Evolutionary conservation across 1,140 invertebrate species (phyloP), one percentile per base, ranked within the genome.

Genomic region (Zophobas morio): DNA sequence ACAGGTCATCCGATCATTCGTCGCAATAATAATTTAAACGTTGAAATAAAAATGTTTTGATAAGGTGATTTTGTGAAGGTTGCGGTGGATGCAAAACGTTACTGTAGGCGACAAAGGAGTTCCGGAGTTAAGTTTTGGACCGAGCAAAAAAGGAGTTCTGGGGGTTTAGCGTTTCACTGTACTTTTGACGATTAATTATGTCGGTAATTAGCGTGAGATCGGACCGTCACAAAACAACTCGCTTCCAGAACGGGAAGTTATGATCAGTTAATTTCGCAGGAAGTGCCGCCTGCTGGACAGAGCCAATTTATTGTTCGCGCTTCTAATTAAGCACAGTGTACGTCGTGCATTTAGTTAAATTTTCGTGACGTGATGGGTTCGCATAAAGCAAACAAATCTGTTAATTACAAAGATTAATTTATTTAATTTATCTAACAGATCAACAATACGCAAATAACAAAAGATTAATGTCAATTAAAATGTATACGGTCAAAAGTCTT

Each of bases 371-470:
- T 66, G 32, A 70, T 51, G 56, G 39, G 20, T 20, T 20, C 57
- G 56, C 20, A 34, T 63, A 56, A 76, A 76, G 66, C 36, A 75
- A 79, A 79, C 66, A 79, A 76, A 72, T 54, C 40, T n/a, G 57
- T 80, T 82, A 81, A 81, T 82, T 82, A 83, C 80, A 83, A 83
- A 83, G 77, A 80, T 79, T 83, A 79, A 83, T 83, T 83, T 83
- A 83, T 81, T 82, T 79, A 75, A 79, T 74, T 78, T 81, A 78
- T 81, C 82, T 83, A 83, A 83, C 82, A 83, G 80, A 80, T 83
- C 82, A 83, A 83, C 82, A 83, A 83, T 82, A 82, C 79, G 81
- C 79, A 81, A 77, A 82, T 81, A 75, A 81, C 80, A 79, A 83
- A 78, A 81, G 80, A 75, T 70, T 70, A 72, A 72, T 53, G 53